Evolutionary conservation across 2,888 invertebrate genomes (phyloP), one percentile per base, ranked within the genome.

Genomic region (Punctoribates punctum): DNA sequence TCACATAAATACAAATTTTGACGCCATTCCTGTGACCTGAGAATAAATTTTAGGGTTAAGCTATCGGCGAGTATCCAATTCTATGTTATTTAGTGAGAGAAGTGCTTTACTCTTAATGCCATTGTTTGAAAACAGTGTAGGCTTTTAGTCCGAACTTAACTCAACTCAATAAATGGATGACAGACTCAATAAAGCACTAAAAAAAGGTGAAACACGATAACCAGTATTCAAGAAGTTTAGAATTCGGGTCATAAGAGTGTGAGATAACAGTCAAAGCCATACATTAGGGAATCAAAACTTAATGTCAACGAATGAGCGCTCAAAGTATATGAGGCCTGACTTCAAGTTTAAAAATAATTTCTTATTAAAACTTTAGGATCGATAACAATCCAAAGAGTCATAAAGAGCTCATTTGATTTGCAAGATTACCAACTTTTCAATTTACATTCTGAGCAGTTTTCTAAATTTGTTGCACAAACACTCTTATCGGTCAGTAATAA

Each of bases 131-230:
- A 25, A 17, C n/a, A n/a, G 15, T 54, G 15, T 54, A 20, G 54
- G 54, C 54, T 57, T 57, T 57, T 57, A 25, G 57, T 57, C 57
- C 25, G 11, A 57, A 34, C 34, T 4, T 11, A n/a, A 15, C n/a
- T 34, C 3, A 15, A 34, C 29, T 34, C 15, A 65, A 65, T 65
- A 65, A 65, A 65, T 65, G 9, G 62, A 65, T 34, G n/a, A 34
- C 11, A 34, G 0, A 65, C n/a, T n/a, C 11, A 65, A 65, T 34
- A 65, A 65, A 57, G 9, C 3, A 57, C 20, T 23, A 60, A 65
- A 65, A 15, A 34, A 34, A 65, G 62, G 62, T 65, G 57, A 65
- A 65, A 65, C 15, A 5, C 62, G 62, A 65, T 65, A 65, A 65
- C 62, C 3, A 65, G 34, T 34, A 29, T 34, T 65, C 11, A 65